Base-by-base conservation (phyloP, 2,797 vertebrate species). In the Dicrostonyx torquatus region DNA sequence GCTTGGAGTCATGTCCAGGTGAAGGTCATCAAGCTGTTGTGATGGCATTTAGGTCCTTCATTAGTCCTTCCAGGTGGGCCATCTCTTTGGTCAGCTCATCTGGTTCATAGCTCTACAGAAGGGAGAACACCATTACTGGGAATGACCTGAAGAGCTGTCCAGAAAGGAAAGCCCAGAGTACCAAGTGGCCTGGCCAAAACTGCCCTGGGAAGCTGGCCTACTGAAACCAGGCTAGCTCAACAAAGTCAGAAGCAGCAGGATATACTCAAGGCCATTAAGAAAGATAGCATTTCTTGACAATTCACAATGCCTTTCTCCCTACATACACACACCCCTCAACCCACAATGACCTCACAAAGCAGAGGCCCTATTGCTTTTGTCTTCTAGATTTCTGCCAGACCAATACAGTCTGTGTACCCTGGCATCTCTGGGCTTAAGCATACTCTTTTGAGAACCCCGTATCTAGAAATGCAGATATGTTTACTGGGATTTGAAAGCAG, bases 11-110 rank as follows among this genome's bases (percentile, higher is more conserved):
- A n/a, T 13, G 85, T 95, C 94, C 91, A 70, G 94, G 93, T 43
- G 92, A 96, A 93, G 97, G 97, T 13, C 87, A 8, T 99, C 99
- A 99, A 87, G 99, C 99, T 96, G 99, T 99, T 50, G 99, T 99
- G 98, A 99, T 99, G 98, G 99, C 99, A 22, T 99, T 99, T 97
- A 99, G 99, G 99, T 99, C 99, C 99, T 99, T 99, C 99, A 99
- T 99, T 66, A 99, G 99, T 98, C 99, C 99, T 99, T 99, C 99
- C 97, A 99, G 99, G 98, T 99, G 99, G 98, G 99, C 99, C 99
- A 99, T 99, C 98, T 99, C 99, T 99, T 99, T 99, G 97, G 99
- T 99, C 98, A 99, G 99, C 98, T 99, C 99, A 97, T 99, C 99
- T 29, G 99, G 99, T 98, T 99, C 99, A 66, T 99, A 99, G 97